Base-by-base conservation (phyloP, 2,888 invertebrate genomes). In the Volucella bombylans region DNA sequence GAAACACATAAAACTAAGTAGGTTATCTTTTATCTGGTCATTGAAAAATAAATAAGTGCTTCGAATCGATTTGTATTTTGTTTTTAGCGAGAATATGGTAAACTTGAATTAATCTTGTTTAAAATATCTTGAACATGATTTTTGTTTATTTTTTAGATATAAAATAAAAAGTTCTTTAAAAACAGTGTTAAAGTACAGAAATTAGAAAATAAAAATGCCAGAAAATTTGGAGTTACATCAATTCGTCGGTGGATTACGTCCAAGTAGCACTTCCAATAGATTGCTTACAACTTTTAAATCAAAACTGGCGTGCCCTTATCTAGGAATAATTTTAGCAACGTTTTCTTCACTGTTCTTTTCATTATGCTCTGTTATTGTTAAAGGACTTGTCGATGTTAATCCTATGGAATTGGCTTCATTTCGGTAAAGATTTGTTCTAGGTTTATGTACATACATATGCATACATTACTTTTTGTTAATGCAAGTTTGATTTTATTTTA, bases 341-440 rank as follows among this genome's bases (percentile, higher is more conserved):
- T 91, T 97, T 61, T 97, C 97, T 11, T 97, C 97, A 14, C 92
- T 98, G 62, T 97, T 97, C 91, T 97, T 97, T 91, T 97, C 97
- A 2, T 92, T 97, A 74, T 97, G 97, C 91, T 97, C 97, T 59
- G 97, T 97, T 45, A 97, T 98, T 87, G 97, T 98, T 2, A 97
- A 97, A 92, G 95, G 96, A 89, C 93, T 97, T 88, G 95, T 96
- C 4, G 95, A 96, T 88, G 94, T 97, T 54, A 95, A 97, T 91
- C 97, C 97, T 8, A 96, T 97, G 94, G 96, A 97, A 90, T 92
- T 98, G 82, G 97, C 97, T 6, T 96, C 96, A 87, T 97, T 96
- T 89, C 88, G 90, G 90, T 90, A 65, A 87, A 79, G 67, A 10
- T 10, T 39, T 18, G 39, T 15, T 8, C 23, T 14, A 4, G 3